Percentiles rank a stretch among this genome's conserved stretches.
These are phyloP conservation scores for Crotalus horridus DNA, from an alignment of 2,113 vertebrate genomes.

Conservation along the genomic window DNA sequence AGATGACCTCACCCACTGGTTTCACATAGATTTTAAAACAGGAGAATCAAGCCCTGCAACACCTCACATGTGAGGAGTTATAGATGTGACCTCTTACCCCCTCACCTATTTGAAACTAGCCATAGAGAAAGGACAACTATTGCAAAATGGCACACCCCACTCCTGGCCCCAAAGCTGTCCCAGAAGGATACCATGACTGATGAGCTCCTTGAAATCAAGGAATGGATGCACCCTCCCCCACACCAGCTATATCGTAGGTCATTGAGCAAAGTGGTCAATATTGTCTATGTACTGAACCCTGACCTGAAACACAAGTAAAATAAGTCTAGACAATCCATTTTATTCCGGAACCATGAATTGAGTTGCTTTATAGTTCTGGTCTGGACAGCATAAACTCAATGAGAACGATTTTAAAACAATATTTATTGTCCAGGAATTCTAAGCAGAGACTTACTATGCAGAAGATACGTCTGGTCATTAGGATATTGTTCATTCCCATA, in stretches of 20 bases:
- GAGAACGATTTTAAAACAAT: no score
- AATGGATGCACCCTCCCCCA: background rate
- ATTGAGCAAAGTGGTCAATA: background rate
- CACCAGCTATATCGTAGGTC: background rate
- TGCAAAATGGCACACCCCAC: background rate
- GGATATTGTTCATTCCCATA: no score
- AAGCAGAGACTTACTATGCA: no score
- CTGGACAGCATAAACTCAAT: no score
- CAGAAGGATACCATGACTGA: background rate
- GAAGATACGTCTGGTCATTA: no score
- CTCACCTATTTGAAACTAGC: background rate
- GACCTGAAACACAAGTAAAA: background rate
- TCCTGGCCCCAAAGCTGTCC: background rate
- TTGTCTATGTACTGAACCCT: background rate
- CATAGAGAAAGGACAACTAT: background rate
- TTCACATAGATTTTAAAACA: background rate
- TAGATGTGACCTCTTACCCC: background rate
- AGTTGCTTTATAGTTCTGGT: no score
- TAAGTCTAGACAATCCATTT: background rate
- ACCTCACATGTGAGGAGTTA: background rate
- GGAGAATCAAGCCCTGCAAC: background rate
- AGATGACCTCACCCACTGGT: background rate
- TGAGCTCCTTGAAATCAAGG: background rate
- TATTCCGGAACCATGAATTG: no score
- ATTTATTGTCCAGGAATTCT: no score